phyloP scores from a whole-genome alignment of 1,140 invertebrate species.

The Pemphigus obesinymphae region DNA sequence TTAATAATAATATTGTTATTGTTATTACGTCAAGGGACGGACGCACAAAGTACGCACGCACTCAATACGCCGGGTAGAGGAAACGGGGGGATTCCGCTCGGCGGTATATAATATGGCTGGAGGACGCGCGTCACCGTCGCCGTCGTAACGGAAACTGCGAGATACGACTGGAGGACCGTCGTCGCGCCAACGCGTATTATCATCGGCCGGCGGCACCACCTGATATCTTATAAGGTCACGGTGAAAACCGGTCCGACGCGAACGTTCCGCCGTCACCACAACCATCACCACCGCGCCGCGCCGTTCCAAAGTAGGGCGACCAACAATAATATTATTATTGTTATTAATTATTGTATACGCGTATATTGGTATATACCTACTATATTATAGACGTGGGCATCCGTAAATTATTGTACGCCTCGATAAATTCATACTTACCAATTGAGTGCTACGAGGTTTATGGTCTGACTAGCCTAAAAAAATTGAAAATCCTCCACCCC shows the following conservation, averaged over 20 bases:
- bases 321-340: not conserved
- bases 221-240: slow-evolving; percentile 27
- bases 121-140: not conserved
- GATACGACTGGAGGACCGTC: slow-evolving; percentile 24
- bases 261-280: not conserved
- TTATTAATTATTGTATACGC: not conserved
- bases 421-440: not conserved
- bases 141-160: slow-evolving; percentile 25
- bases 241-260: slow-evolving; percentile 24
- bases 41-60: too few relatives aligned
- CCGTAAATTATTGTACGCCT: too few relatives aligned
- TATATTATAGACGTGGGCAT: not conserved
- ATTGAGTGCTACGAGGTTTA: not conserved
- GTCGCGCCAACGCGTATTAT: slow-evolving; percentile 7
- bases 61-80: not conserved
- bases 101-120: not conserved
- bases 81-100: not conserved
- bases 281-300: not conserved
- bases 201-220: not conserved
- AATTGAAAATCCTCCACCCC: too few relatives aligned
- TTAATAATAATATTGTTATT: not conserved
- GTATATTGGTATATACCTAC: not conserved
- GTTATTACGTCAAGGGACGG: too few relatives aligned
- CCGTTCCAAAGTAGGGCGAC: not conserved
- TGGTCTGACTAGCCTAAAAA: too few relatives aligned